These are phyloP conservation scores for Ceraclea dissimilis DNA, from an alignment of 2,888 invertebrate species.

Conservation along the genomic window DNA sequence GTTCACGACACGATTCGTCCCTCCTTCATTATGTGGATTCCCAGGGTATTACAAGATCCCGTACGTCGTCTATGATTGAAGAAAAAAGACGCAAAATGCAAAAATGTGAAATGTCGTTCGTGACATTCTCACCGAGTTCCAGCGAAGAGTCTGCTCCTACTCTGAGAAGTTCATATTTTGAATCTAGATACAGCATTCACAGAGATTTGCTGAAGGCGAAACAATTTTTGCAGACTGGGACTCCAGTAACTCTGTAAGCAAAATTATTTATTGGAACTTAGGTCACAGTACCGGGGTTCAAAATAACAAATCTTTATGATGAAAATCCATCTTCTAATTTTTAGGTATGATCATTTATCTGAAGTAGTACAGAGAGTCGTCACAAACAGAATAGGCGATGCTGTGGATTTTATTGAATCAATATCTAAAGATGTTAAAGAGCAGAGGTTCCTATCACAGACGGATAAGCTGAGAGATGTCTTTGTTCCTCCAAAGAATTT, in stretches of 20 bases:
- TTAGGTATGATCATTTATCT: conserved; percentile 74
- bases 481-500: conserved; percentile 52
- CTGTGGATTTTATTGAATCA: conserved; percentile 78
- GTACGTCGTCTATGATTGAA: too few species aligned
- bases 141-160: not conserved
- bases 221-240: not conserved
- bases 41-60: too few species aligned
- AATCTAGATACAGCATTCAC: not conserved
- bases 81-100: too few species aligned
- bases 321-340: too few species aligned
- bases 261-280: not conserved
- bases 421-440: conserved; percentile 73
- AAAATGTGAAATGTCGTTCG: not conserved
- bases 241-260: not conserved
- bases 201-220: not conserved
- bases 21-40: too few species aligned
- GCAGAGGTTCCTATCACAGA: conserved; percentile 57
- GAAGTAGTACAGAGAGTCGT: conserved; percentile 71
- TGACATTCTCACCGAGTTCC: not conserved
- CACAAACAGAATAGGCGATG: conserved; percentile 71
- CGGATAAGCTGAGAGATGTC: conserved; percentile 57
- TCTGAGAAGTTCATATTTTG: not conserved
- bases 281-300: too few species aligned
- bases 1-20: too few species aligned
- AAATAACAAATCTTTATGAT: too few species aligned